Evolutionary conservation across 2,113 vertebrate species (phyloP).

Genomic region (Coryphaenoides rupestris): DNA sequence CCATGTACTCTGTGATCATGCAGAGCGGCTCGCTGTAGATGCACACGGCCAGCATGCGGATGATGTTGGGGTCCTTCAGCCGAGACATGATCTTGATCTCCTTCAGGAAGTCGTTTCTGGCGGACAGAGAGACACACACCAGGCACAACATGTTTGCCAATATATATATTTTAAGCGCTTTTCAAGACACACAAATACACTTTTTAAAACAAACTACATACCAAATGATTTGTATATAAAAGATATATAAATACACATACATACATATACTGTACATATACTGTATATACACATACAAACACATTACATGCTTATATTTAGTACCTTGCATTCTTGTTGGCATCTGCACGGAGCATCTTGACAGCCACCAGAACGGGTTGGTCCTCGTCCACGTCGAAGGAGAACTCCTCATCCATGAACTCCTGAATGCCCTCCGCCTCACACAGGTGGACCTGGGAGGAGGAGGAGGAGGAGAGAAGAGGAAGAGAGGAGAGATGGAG

Average conservation of each 20-base stretch:
- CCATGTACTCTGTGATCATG: constrained; percentile 99
- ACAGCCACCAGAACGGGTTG: constrained; percentile 86
- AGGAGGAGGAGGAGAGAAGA: not conserved
- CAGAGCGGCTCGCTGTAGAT: constrained; percentile 90
- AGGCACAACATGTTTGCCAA: not conserved
- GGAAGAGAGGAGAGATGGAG: no score
- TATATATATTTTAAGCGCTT: not conserved
- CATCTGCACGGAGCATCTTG: constrained; percentile 96
- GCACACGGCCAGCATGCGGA: constrained; percentile 91
- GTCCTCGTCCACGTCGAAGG: constrained; percentile 75
- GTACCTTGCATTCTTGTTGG: constrained; percentile 97
- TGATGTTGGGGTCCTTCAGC: constrained; percentile 96
- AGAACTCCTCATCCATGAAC: constrained; percentile 86
- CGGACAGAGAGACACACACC: not conserved
- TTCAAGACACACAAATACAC: not conserved
- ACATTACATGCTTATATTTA: not conserved
- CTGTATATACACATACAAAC: no score
- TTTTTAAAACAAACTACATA: not conserved
- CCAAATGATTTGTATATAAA: not conserved
- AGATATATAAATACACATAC: no score
- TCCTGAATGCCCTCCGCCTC: constrained; percentile 95
- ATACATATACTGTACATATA: no score
- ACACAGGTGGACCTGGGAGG: constrained; percentile 88
- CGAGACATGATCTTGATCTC: constrained; percentile 99
- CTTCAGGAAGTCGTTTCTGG: constrained; percentile 97